Conservation (phyloP, 2,888 invertebrate genomes). For the Thymelicus lineola region DNA sequence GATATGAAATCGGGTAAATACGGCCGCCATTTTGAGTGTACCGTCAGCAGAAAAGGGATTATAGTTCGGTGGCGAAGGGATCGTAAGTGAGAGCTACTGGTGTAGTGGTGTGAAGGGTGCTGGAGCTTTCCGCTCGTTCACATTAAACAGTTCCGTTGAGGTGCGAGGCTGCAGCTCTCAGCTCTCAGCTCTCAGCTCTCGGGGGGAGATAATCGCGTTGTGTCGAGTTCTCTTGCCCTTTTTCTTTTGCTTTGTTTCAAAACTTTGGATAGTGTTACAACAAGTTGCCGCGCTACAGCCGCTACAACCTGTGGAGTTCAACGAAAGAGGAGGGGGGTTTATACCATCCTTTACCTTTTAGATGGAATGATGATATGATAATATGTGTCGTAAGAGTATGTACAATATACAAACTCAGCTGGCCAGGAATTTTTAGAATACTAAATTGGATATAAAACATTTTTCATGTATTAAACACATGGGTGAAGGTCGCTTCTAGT, state of each 20-base stretch:
- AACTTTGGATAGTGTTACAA: background rate
- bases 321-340: background rate
- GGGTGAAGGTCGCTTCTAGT: no score
- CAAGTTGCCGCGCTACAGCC: background rate
- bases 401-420: no score
- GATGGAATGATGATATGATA: no score
- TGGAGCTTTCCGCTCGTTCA: constrained; percentile 18
- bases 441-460: no score
- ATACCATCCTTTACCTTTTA: no score
- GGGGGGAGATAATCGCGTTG: constrained; percentile 27
- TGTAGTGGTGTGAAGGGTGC: constrained; percentile 23
- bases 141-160: constrained; percentile 3
- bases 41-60: constrained; percentile 69
- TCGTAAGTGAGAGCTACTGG: constrained; percentile 44
- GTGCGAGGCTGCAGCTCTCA: background rate
- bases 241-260: constrained; percentile 16
- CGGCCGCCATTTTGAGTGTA: constrained; percentile 78
- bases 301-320: background rate
- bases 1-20: constrained; percentile 60
- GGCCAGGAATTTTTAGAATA: no score
- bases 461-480: no score
- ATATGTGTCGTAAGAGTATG: no score
- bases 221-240: constrained; percentile 19
- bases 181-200: no score
- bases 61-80: constrained; percentile 43